Base-by-base conservation (phyloP, 2,888 invertebrate species). In the Chydorus sphaericus region DNA sequence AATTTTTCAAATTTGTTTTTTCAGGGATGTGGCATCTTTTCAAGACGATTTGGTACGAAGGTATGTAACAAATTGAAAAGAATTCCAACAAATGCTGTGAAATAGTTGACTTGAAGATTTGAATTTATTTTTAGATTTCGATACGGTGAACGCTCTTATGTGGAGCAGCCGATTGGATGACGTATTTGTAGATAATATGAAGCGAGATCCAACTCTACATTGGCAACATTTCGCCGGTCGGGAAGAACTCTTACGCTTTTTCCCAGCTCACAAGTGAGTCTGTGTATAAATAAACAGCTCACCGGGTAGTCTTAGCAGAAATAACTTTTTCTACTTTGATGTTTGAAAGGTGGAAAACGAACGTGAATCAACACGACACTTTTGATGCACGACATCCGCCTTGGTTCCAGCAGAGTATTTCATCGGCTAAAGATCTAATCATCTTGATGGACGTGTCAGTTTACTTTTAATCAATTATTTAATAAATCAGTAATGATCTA, bases 191-290 rank as follows among this genome's bases (percentile, higher is more conserved):
- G 62, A 63, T 44, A 73, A 73, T 62, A 62, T 61, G 20, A 62
- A 66, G 20, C 62, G 64, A 14, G 68, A 72, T 62, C 64, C 66
- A 1, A 64, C 67, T n/a, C 64, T 74, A 4, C n/a, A n/a, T n/a
- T 73, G 73, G 73, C 74, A 74, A 63, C 72, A 71, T 62, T 73
- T 74, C 64, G 73, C 72, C 18, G 71, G 71, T 56, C 69, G 70
- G 58, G 64, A 67, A 30, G 72, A 73, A 18, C 70, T 72, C 58
- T 68, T 73, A 66, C 62, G 73, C 55, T 67, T 67, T 16, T 70
- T 66, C 59, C 73, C 73, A 60, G 71, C 73, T 31, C 58, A 62
- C n/a, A 61, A 57, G 61, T 62, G 51, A 36, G 4, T n/a, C n/a
- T n/a, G n/a, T n/a, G n/a, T n/a, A n/a, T n/a, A n/a, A n/a, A n/a